Evolutionary conservation across 2,797 vertebrate species (phyloP).

Genomic region (Spheniscus humboldti): DNA sequence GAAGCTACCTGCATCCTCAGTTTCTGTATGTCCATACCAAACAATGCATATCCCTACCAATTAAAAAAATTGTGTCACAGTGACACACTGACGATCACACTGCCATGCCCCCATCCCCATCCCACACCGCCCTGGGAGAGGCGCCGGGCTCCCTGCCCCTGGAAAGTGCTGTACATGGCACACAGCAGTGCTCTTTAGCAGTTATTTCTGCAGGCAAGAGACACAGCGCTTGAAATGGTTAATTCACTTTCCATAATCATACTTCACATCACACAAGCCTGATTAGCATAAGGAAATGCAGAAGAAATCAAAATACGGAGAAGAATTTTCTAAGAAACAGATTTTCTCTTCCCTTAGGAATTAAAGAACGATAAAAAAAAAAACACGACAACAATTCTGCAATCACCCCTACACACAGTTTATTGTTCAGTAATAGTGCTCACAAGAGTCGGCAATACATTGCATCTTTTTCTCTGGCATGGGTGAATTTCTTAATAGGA

Average conservation of each 20-base stretch:
- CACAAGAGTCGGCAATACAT: not conserved
- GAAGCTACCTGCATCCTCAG: not conserved
- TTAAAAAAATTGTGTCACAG: too few relatives aligned
- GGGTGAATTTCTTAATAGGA: not conserved
- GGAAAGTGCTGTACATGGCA: accelerated
- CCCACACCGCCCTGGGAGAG: accelerated
- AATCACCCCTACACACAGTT: not conserved
- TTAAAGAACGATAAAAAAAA: not conserved
- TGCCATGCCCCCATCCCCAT: not conserved
- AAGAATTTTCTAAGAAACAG: not conserved
- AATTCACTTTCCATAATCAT: not conserved
- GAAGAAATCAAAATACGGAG: not conserved
- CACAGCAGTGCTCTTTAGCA: accelerated
- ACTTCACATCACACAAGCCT: not conserved
- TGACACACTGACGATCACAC: accelerated
- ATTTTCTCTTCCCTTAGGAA: not conserved
- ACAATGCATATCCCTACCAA: accelerated
- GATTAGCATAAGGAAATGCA: not conserved
- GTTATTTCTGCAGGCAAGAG: not conserved
- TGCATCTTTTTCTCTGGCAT: not conserved
- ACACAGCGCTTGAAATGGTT: not conserved
- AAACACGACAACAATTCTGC: not conserved
- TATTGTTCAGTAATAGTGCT: not conserved
- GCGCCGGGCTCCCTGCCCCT: not conserved
- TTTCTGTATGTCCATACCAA: not conserved